Base-by-base conservation (phyloP, 2,113 vertebrate genomes). In the Mustela lutreola region DNA sequence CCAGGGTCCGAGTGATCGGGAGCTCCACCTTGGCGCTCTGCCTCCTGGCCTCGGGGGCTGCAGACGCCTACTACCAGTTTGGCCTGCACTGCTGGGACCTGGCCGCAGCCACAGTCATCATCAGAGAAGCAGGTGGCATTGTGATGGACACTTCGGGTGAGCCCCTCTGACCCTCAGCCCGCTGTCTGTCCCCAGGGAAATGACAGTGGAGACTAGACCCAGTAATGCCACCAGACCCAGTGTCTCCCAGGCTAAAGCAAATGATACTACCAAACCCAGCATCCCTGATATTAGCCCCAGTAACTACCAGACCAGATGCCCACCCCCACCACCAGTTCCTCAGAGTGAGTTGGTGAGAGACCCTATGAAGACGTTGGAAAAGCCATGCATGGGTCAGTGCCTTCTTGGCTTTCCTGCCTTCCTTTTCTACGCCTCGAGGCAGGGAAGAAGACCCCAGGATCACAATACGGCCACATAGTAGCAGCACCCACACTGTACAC, bases 11-110 rank as follows among this genome's bases (percentile, higher is more conserved):
- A 71, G 99, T 99, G 91, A 99, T 99, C 1, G 99, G 99, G 93
- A 99, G 99, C 97, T 99, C 99, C 0, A 99, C 99, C 26, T 96
- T 99, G 97, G 99, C 99, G 0, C 98, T 99, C 84, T 99, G 99
- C 98, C 99, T 98, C 50, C 45, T 99, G 96, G 99, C 99, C 0
- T 98, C 99, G 0, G 99, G 99, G 0, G 98, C 99, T 0, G 99
- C 99, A 0, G 99, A 99, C 1, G 99, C 99, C 71, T 99, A 99
- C 85, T 99, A 99, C 98, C 99, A 99, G 98, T 99, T 99, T 79
- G 99, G 99, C 42, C 98, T 99, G 60, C 99, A 99, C 97, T 99
- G 99, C 98, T 99, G 99, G 99, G 99, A 99, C 97, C 93, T 99
- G 98, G 99, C 99, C 2, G 99, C 99, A 0, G 99, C 99, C 0